These are phyloP conservation scores for Ageneiosus marmoratus DNA, from an alignment of 2,113 vertebrate genomes.

Conservation along the genomic window DNA sequence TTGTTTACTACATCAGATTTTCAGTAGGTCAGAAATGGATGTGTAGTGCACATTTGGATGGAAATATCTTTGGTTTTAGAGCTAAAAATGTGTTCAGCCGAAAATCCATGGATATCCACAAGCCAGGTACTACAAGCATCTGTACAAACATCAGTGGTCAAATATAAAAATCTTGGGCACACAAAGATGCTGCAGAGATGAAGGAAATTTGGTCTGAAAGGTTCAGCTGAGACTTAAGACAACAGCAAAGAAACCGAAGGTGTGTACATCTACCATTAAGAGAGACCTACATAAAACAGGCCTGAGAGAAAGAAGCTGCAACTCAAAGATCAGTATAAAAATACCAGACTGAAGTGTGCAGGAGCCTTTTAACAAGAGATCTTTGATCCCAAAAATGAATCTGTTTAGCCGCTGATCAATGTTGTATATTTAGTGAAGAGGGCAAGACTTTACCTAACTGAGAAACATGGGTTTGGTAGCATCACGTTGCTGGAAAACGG, in stretches of 20 bases:
- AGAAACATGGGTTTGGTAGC: neutral
- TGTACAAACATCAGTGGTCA: neutral
- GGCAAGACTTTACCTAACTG: neutral
- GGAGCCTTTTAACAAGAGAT: no score
- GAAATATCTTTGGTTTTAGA: neutral
- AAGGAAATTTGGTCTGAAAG: neutral
- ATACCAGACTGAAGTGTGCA: no score
- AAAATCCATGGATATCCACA: neutral
- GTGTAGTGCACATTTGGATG: no score
- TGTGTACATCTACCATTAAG: neutral
- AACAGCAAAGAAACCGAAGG: neutral
- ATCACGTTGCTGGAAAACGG: neutral
- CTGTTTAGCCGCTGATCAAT: neutral
- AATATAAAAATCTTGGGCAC: no score
- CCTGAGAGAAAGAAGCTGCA: neutral
- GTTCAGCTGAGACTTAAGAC: neutral
- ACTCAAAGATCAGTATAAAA: neutral
- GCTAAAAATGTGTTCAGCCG: neutral
- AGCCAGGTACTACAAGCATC: neutral
- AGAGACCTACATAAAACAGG: neutral
- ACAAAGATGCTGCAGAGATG: neutral
- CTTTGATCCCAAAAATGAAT: neutral
- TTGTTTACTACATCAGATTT: no score
- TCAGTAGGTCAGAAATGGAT: no score
- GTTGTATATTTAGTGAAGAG: neutral